A percentile compares a stretch with the other conserved stretches of the same genome.
phyloP scores from a whole-genome alignment of 2,797 vertebrate species.

The Neosalanx taihuensis region DNA sequence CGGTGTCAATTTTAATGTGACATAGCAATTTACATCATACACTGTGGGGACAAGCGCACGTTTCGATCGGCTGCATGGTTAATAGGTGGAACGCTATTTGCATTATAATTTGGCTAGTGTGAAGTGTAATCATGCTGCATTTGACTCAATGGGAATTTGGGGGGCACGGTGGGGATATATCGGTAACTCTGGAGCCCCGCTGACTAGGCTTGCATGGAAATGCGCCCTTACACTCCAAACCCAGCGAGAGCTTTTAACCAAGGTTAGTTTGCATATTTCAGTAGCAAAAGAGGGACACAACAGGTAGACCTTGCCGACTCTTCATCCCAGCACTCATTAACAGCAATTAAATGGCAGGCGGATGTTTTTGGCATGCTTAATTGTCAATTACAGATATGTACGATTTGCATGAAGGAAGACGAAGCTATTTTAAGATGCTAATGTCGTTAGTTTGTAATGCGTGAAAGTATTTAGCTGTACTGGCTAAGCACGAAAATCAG shows the following conservation, averaged over 20 bases:
- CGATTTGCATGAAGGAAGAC: constrained; percentile 24
- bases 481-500: neutral
- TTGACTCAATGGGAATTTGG: constrained; percentile 49
- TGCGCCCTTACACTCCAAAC: constrained; percentile 11
- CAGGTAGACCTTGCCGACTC: constrained; percentile 24
- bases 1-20: constrained; percentile 67
- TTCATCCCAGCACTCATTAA: constrained; percentile 48
- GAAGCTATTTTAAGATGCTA: constrained; percentile 19
- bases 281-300: constrained; percentile 26
- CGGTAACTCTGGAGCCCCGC: constrained; percentile 35
- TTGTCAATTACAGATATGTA: constrained; percentile 43
- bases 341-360: constrained; percentile 38
- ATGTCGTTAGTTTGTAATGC: constrained; percentile 1
- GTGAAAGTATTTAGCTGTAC: constrained; percentile 13
- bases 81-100: constrained; percentile 65
- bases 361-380: constrained; percentile 41
- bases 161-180: constrained; percentile 40
- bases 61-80: constrained; percentile 56
- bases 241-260: constrained; percentile 24
- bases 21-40: constrained; percentile 67
- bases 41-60: constrained; percentile 53
- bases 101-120: constrained; percentile 61
- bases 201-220: constrained; percentile 46
- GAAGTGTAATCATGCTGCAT: constrained; percentile 64
- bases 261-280: constrained; percentile 39